A percentile compares a stretch with the other conserved stretches of the same genome.
Conservation (phyloP, 1,140 invertebrate species). For the Drosophila lini region DNA sequence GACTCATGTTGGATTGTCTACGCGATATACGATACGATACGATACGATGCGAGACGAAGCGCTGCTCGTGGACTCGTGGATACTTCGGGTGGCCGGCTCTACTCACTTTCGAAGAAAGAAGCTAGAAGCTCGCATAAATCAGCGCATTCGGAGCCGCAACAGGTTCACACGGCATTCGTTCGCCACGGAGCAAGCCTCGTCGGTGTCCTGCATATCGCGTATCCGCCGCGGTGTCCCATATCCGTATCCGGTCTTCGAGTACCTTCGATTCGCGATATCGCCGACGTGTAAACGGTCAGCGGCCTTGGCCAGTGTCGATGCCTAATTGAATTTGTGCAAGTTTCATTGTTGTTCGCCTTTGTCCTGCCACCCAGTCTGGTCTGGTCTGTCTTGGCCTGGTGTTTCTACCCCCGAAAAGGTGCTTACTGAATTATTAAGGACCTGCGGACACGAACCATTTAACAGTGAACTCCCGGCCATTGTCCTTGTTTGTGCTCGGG, state of each 20-base stretch:
- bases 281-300: slow-evolving; percentile 16
- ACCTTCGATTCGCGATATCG: slow-evolving; percentile 9
- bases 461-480: slow-evolving; percentile 22
- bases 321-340: slow-evolving; percentile 70
- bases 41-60: slow-evolving; percentile 31
- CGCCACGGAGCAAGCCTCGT: slow-evolving; percentile 69
- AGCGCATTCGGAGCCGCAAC: slow-evolving; percentile 67
- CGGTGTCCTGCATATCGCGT: slow-evolving; percentile 36
- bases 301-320: slow-evolving; percentile 23
- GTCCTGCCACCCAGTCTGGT: slow-evolving; percentile 30
- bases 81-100: slow-evolving; percentile 31
- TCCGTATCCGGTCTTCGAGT: background rate
- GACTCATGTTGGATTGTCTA: slow-evolving; percentile 69
- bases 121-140: slow-evolving; percentile 69
- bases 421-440: slow-evolving; percentile 58
- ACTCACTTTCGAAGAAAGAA: slow-evolving; percentile 42
- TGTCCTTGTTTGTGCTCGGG: slow-evolving; percentile 21
- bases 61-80: slow-evolving; percentile 18
- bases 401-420: slow-evolving; percentile 43
- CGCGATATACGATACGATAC: slow-evolving; percentile 42
- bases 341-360: slow-evolving; percentile 10
- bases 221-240: slow-evolving; percentile 9
- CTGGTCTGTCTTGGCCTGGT: background rate
- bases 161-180: slow-evolving; percentile 80
- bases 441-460: slow-evolving; percentile 52